A percentile compares a stretch with the other conserved stretches of the same genome.
Evolutionary conservation across 2,113 vertebrate species (phyloP).

Genomic region (Pelecanus crispus): DNA sequence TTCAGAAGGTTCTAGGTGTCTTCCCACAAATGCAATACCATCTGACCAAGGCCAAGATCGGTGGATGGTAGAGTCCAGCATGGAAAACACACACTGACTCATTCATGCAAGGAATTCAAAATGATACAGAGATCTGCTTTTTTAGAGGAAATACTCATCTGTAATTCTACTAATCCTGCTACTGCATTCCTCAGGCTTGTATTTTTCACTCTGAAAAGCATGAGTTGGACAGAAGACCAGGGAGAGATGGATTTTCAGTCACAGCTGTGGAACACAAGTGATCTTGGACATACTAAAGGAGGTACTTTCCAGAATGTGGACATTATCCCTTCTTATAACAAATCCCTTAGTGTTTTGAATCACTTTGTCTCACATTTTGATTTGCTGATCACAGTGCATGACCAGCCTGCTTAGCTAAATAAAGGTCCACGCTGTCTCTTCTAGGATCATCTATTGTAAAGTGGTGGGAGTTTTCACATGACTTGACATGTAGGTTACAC

Average conservation of each 20-base stretch:
- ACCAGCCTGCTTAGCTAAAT: background rate
- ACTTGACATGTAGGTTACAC: background rate
- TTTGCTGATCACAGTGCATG: background rate
- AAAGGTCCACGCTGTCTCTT: background rate
- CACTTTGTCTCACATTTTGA: background rate
- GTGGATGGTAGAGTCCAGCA: background rate
- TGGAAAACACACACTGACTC: background rate
- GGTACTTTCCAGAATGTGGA: background rate
- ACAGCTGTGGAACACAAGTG: background rate
- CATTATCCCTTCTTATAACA: background rate
- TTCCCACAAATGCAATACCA: background rate
- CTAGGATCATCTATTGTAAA: background rate
- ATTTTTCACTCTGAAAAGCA: background rate
- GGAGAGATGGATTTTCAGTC: background rate
- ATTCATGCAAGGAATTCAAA: background rate
- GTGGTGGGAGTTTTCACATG: background rate
- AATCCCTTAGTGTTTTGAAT: background rate
- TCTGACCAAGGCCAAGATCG: background rate
- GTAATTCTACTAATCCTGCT: background rate
- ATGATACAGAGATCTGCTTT: background rate
- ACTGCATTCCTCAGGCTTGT: background rate
- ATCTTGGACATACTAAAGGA: background rate
- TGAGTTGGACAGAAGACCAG: background rate
- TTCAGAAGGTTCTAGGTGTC: background rate
- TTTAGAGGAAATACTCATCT: background rate